Evolutionary conservation across 2,113 vertebrate species (phyloP).

Genomic region (Anolis sagrei): DNA sequence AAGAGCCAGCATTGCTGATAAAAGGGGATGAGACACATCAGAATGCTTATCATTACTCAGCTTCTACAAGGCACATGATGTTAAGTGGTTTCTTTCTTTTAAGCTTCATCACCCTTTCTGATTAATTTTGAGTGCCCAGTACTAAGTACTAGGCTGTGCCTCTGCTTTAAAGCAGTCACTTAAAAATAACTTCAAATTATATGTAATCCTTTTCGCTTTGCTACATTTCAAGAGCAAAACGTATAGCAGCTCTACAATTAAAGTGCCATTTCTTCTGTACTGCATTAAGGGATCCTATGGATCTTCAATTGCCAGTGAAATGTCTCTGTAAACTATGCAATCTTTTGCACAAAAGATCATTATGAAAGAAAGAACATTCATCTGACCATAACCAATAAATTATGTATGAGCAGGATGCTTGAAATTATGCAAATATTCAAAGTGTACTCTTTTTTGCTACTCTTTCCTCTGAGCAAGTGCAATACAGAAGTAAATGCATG

Average conservation of each 20-base stretch:
- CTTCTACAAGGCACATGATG: not conserved
- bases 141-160: constrained; percentile 20
- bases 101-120: not conserved
- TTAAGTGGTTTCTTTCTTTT: constrained; percentile 8
- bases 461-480: constrained; percentile 76
- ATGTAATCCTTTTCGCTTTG: constrained; percentile 65
- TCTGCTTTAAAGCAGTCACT: constrained; percentile 58
- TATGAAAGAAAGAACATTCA: constrained; percentile 76
- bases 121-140: constrained; percentile 1
- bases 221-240: constrained; percentile 64
- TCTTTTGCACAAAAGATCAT: constrained; percentile 80
- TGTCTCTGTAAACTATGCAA: constrained; percentile 75
- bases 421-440: constrained; percentile 81
- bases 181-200: constrained; percentile 69
- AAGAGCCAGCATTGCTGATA: constrained; percentile 2
- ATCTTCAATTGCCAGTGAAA: constrained; percentile 78
- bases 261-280: constrained; percentile 66
- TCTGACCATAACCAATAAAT: constrained; percentile 82
- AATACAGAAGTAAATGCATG: constrained; percentile 76
- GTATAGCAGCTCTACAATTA: constrained; percentile 69
- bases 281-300: constrained; percentile 68
- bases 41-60: constrained; percentile 36
- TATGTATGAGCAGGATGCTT: constrained; percentile 79
- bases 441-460: constrained; percentile 61
- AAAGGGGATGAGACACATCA: not conserved